Conservation (phyloP, 2,113 vertebrate species). For the Myotis yumanensis region DNA sequence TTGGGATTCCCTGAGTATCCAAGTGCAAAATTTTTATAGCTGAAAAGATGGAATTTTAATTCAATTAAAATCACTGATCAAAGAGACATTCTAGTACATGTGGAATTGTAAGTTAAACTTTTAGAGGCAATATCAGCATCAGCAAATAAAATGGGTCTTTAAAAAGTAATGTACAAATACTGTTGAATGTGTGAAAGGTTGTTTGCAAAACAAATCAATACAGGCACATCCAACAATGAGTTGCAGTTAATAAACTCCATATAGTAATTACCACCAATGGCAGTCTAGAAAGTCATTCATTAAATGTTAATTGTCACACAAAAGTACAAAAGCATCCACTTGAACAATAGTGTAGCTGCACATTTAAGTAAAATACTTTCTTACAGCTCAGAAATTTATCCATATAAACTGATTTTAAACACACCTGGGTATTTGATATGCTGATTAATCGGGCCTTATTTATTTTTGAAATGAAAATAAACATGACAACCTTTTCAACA, state of each 20-base stretch:
- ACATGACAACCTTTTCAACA: slow-evolving; percentile 59
- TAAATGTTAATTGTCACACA: slow-evolving; percentile 74
- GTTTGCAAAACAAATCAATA: slow-evolving; percentile 82
- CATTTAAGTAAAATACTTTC: slow-evolving; percentile 69
- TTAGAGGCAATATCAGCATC: not conserved
- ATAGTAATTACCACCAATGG: slow-evolving; percentile 77
- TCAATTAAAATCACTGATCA: slow-evolving; percentile 35
- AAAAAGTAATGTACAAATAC: slow-evolving; percentile 69
- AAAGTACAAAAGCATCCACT: slow-evolving; percentile 72
- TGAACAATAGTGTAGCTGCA: slow-evolving; percentile 56
- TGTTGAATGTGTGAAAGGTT: slow-evolving; percentile 57
- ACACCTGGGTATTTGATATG: slow-evolving; percentile 68
- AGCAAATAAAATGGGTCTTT: slow-evolving; percentile 67
- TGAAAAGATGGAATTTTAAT: slow-evolving; percentile 39
- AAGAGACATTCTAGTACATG: not conserved
- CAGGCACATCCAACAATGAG: slow-evolving; percentile 74
- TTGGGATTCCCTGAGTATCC: not conserved
- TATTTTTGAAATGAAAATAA: slow-evolving; percentile 72
- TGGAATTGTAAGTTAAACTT: slow-evolving; percentile 42
- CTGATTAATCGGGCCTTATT: slow-evolving; percentile 65
- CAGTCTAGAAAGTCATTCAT: slow-evolving; percentile 74
- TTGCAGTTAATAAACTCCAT: slow-evolving; percentile 76
- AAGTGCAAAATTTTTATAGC: not conserved
- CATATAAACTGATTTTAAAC: slow-evolving; percentile 61
- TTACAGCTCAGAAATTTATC: slow-evolving; percentile 28